These are phyloP conservation scores for Aphodius granarius DNA, from an alignment of 2,888 invertebrate genomes.

Conservation along the genomic window DNA sequence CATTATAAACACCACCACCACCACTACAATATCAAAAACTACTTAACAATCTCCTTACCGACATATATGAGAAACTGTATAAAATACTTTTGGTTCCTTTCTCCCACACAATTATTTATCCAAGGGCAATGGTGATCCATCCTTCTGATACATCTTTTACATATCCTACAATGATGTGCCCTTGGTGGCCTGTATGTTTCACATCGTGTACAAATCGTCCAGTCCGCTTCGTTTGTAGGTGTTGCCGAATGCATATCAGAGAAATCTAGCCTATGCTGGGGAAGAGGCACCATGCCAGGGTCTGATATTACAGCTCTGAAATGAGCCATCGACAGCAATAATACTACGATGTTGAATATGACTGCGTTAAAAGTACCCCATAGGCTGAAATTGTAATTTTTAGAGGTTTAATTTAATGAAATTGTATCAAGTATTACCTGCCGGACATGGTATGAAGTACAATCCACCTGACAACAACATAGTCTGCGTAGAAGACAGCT, in stretches of 20 bases:
- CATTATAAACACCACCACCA: not conserved
- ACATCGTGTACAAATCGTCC: conserved; percentile 81
- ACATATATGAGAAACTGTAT: conserved; percentile 85
- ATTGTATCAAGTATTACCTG: conserved; percentile 60
- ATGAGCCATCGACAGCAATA: conserved; percentile 76
- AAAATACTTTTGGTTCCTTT: conserved; percentile 90
- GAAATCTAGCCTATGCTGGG: conserved; percentile 73
- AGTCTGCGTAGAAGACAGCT: conserved; percentile 83
- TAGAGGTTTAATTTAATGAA: conserved; percentile 19
- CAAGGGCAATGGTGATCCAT: conserved; percentile 91
- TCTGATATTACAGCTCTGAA: conserved; percentile 86
- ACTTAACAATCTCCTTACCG: conserved; percentile 44
- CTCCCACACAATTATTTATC: conserved; percentile 94
- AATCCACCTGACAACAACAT: conserved; percentile 83
- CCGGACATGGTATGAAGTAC: conserved; percentile 78
- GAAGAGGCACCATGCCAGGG: conserved; percentile 83
- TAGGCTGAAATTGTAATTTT: conserved; percentile 58
- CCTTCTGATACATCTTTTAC: conserved; percentile 76
- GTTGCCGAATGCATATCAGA: conserved; percentile 74
- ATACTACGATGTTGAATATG: conserved; percentile 75
- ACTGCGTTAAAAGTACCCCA: conserved; percentile 83
- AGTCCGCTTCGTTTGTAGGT: conserved; percentile 61
- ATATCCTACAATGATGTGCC: conserved; percentile 87
- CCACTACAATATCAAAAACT: not conserved
- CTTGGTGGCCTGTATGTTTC: conserved; percentile 81